Evolutionary conservation across 2,113 vertebrate genomes (phyloP).

Genomic region (Mus pahari): DNA sequence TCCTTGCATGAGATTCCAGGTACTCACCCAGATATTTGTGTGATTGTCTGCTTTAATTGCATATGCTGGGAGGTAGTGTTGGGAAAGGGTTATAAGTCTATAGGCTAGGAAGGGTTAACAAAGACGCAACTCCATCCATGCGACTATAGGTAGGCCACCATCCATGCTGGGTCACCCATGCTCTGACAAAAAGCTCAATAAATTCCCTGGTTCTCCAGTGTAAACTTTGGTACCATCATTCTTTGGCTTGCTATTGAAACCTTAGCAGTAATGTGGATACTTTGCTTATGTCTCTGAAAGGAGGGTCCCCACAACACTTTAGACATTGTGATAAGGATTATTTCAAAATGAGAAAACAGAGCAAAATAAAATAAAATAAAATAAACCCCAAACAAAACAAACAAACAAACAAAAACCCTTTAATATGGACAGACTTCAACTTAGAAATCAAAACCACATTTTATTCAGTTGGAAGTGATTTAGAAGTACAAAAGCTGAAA

Average conservation of each 20-base stretch:
- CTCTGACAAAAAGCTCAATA: not conserved
- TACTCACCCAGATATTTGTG: not conserved
- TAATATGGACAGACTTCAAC: not conserved
- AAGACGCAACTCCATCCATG: not conserved
- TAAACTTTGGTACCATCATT: not conserved
- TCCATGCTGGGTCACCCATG: not conserved
- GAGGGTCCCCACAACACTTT: not conserved
- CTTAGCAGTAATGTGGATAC: not conserved
- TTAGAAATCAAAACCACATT: not conserved
- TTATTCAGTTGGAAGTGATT: constrained; percentile 22
- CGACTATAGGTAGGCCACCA: not conserved
- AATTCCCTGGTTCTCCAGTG: too few relatives aligned
- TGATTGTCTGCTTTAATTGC: not conserved
- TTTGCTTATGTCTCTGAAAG: not conserved
- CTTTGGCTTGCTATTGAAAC: not conserved
- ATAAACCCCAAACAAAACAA: too few relatives aligned
- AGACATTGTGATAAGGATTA: not conserved
- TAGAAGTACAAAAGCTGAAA: constrained; percentile 51
- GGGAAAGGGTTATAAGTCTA: not conserved
- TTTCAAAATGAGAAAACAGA: not conserved
- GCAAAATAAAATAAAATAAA: too few relatives aligned
- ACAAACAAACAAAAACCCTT: too few relatives aligned
- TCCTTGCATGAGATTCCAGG: not conserved
- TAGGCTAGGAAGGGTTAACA: not conserved
- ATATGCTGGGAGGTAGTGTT: too few relatives aligned